phyloP scores from a whole-genome alignment of 37 sponge, comb jelly and placozoan species.

The Ianthella basta region DNA sequence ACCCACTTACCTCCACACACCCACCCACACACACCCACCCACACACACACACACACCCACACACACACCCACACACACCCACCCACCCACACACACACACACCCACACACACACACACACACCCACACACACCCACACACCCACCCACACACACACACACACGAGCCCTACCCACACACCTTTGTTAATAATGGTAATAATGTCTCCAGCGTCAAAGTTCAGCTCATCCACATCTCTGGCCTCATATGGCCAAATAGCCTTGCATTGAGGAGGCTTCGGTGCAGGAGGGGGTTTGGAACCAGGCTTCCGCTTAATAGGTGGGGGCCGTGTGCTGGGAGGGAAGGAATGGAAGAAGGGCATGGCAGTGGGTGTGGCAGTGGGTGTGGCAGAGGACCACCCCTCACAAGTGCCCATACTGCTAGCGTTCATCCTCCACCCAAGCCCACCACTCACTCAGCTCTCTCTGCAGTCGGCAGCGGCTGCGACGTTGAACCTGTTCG shows the following conservation, averaged over 20 bases:
- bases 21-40: too few relatives aligned
- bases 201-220: constrained; percentile 70
- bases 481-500: constrained; percentile 5
- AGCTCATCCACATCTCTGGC: constrained; percentile 95
- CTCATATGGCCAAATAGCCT: constrained; percentile 90
- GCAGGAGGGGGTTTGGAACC: constrained; percentile 70
- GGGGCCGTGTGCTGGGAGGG: constrained; percentile 57
- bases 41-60: too few relatives aligned
- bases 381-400: not conserved
- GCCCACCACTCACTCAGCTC: constrained; percentile 15
- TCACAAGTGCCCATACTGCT: not conserved
- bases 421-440: not conserved
- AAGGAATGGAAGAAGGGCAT: not conserved
- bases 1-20: too few relatives aligned
- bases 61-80: too few relatives aligned
- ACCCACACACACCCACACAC: too few relatives aligned
- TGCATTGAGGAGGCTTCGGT: constrained; percentile 69
- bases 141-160: too few relatives aligned
- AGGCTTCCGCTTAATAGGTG: constrained; percentile 56
- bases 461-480: constrained; percentile 27
- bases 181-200: constrained; percentile 84
- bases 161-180: constrained; percentile 34
- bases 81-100: constrained; percentile 13
- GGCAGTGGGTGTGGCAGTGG: not conserved
- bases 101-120: too few relatives aligned